Base-by-base conservation (phyloP, 2,888 invertebrate species). In the Idaea biselata region DNA sequence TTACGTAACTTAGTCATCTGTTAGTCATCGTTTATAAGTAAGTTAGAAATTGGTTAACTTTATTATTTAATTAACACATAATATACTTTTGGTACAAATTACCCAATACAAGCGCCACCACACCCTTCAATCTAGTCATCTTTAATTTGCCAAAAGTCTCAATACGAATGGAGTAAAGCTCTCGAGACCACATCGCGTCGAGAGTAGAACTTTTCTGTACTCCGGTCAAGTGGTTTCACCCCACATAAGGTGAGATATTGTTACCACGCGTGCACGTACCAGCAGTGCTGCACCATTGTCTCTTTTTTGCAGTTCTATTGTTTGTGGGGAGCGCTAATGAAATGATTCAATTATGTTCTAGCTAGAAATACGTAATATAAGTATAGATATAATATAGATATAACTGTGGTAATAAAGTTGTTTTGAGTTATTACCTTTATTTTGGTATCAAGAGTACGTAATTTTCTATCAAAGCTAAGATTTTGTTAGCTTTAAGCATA, bases 221-320 rank as follows among this genome's bases (percentile, higher is more conserved):
- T 32, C 63, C 63, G 76, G 76, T 77, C 75, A 77, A 77, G 74
- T 72, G 74, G 74, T 75, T 73, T 76, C 72, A 69, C 77, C 70
- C 74, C 72, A 68, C 76, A 68, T 73, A 78, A 73, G 70, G 11
- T 73, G 70, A 73, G 70, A 76, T 75, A 77, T 76, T 77, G 73
- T 75, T 71, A 25, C 65, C 67, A 69, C 65, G 62, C 57, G 57
- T 53, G 33, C 57, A 25, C 61, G 59, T 63, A 67, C 57, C n/a
- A 17, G 64, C 57, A 64, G 44, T 62, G 58, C 62, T 63, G 53
- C 53, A 16, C 63, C 63, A 68, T 68, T 71, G 69, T 71, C 54
- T 64, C 58, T 16, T 61, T 59, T 65, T 63, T 64, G 55, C 58
- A 60, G 60, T 57, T 63, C 62, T 63, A 63, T 63, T 67, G 65